A percentile compares a stretch with the other conserved stretches of the same genome.
Evolutionary conservation across 2,888 invertebrate species (phyloP).

Genomic region (Rugalucina vietnamica): DNA sequence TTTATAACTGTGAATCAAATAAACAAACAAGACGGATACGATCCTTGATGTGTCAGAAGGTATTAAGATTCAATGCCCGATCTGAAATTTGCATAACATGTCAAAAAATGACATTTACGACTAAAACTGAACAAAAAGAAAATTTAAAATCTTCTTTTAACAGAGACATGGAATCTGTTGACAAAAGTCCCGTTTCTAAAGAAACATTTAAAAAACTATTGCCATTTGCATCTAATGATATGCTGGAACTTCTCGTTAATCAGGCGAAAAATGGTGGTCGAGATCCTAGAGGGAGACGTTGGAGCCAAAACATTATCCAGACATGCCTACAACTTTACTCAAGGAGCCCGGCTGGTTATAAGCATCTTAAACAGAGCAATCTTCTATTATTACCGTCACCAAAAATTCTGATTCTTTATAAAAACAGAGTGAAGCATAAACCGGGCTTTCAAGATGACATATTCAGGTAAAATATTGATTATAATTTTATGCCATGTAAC

Average conservation of each 20-base stretch:
- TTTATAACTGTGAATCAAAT: slow-evolving; percentile 10
- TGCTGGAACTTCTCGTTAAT: slow-evolving; percentile 38
- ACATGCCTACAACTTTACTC: slow-evolving; percentile 45
- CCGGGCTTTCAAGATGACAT: slow-evolving; percentile 37
- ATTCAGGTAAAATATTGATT: slow-evolving; percentile 1
- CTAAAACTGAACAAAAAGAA: neutral
- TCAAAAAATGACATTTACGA: slow-evolving; percentile 27
- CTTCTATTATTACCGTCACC: slow-evolving; percentile 34
- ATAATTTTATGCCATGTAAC: neutral
- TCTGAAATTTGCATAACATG: slow-evolving; percentile 28
- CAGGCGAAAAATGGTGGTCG: slow-evolving; percentile 35
- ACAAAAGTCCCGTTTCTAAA: neutral
- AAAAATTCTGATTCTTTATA: slow-evolving; percentile 33
- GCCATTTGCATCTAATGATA: slow-evolving; percentile 34
- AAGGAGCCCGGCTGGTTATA: slow-evolving; percentile 41
- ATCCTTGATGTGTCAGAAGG: slow-evolving; percentile 25
- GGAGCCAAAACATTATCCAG: slow-evolving; percentile 28
- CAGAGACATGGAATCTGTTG: neutral
- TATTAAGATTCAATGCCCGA: slow-evolving; percentile 18
- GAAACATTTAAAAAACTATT: slow-evolving; percentile 30
- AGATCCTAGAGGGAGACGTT: slow-evolving; percentile 34
- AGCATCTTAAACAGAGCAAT: slow-evolving; percentile 15
- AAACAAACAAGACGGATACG: neutral
- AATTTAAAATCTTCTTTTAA: neutral
- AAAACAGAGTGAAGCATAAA: slow-evolving; percentile 40